These are phyloP conservation scores for Yponomeuta cagnagella DNA, from an alignment of 2,888 invertebrate genomes.

Conservation along the genomic window DNA sequence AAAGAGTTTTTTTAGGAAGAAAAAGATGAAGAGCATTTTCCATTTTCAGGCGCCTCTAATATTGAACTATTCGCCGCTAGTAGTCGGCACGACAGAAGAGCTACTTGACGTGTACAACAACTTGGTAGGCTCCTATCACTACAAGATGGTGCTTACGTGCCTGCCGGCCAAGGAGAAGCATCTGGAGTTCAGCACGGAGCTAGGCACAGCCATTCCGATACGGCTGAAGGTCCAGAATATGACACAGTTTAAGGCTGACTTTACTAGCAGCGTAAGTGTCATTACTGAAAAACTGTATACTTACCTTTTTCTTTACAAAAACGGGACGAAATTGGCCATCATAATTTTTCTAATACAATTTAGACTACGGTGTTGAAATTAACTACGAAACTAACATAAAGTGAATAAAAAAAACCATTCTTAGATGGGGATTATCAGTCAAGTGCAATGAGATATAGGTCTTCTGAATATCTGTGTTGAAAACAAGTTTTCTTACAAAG, in stretches of 20 bases:
- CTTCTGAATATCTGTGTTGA: too few species aligned
- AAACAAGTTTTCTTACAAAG: too few species aligned
- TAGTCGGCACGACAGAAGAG: constrained; percentile 51
- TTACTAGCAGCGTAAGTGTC: constrained; percentile 39
- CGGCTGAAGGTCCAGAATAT: constrained; percentile 57
- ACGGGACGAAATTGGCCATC: too few species aligned
- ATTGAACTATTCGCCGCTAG: constrained; percentile 57
- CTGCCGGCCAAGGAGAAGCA: constrained; percentile 58
- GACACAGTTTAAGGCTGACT: constrained; percentile 42
- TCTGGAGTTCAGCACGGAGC: constrained; percentile 41
- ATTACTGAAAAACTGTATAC: too few species aligned
- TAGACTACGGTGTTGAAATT: too few species aligned
- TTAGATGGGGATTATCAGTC: too few species aligned
- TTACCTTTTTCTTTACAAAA: too few species aligned
- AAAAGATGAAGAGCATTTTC: neutral
- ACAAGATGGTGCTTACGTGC: constrained; percentile 51
- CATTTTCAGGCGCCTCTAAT: constrained; percentile 32
- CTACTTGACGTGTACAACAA: constrained; percentile 47
- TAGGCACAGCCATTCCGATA: constrained; percentile 49
- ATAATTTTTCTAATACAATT: too few species aligned
- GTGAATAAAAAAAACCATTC: too few species aligned
- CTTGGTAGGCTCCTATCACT: constrained; percentile 48
- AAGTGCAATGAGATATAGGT: too few species aligned
- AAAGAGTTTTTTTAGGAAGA: too few species aligned
- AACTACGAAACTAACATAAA: too few species aligned